Percentiles rank a stretch among this genome's conserved stretches.
Evolutionary conservation across 2,113 vertebrate genomes (phyloP).

Genomic region (Condylura cristata): DNA sequence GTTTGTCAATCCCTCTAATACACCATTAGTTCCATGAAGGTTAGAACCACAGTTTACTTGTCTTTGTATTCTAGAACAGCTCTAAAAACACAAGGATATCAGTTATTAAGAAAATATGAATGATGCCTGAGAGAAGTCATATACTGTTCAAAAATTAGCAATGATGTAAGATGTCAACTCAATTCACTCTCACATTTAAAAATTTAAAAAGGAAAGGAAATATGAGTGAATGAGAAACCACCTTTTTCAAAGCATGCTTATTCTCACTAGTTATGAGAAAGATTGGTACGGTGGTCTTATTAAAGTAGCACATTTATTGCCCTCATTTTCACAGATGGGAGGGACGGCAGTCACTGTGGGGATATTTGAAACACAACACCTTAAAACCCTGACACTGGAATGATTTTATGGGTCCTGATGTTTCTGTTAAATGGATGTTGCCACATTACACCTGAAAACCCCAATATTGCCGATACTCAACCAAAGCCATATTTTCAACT

Average conservation of each 20-base stretch:
- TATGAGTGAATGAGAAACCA: neutral
- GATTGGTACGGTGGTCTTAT: neutral
- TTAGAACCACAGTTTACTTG: neutral
- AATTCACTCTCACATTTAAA: too few relatives aligned
- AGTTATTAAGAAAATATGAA: neutral
- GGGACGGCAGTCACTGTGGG: neutral
- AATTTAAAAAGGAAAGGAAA: neutral
- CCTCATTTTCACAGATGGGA: constrained; percentile 73
- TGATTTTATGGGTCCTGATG: constrained; percentile 43
- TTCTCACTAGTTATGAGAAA: neutral
- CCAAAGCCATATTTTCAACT: neutral
- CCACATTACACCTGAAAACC: constrained; percentile 31
- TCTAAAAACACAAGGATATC: neutral
- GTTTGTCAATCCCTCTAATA: neutral
- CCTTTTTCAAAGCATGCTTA: neutral
- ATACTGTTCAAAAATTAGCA: too few relatives aligned
- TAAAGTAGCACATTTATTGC: constrained; percentile 41
- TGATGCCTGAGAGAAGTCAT: neutral
- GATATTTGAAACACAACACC: constrained; percentile 54
- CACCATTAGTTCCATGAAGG: neutral
- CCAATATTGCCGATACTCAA: neutral
- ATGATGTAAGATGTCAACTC: too few relatives aligned
- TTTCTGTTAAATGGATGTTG: constrained; percentile 42
- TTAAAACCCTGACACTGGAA: constrained; percentile 21
- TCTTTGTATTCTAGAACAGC: neutral